Base-by-base conservation (phyloP, 2,113 vertebrate species). In the Erythrocebus patas region DNA sequence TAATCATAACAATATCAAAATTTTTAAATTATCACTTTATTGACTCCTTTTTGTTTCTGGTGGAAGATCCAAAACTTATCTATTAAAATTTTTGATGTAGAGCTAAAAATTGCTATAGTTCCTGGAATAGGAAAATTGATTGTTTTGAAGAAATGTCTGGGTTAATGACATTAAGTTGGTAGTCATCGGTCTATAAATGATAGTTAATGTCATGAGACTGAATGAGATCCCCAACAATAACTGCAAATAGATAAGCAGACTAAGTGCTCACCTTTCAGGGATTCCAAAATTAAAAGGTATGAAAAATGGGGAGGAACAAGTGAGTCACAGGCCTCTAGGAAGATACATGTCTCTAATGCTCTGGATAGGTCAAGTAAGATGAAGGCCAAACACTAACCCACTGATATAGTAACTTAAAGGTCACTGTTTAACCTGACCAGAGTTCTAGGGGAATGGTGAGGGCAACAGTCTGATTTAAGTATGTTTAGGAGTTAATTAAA, bases 1-100 rank as follows among this genome's bases (percentile, higher is more conserved):
- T 97, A 88, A 95, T 95, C 90, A 96, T n/a, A 96, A 96, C 59
- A 96, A 84, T 88, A 97, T 89, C 52, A 76, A 86, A 90, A 27
- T 81, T 92, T 88, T 92, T 32, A 75, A 97, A 95, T 93, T 72
- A 97, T 93, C 75, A 68, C 27, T 38, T 87, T 79, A 84, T 25
- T 93, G 48, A 87, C 3, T 75, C 75, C 40, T 91, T 89, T 95
- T 95, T 61, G 50, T 66, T 91, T 81, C 80, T 68, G 30, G 30
- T 35, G n/a, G 75, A 80, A 94, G 52, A 95, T 78, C 7, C 1
- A 93, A 87, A 83, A 96, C 35, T 89, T 55, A 27, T 61, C 72
- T 85, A 93, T 91, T 91, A 73, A 88, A 84, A 85, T 82, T 89
- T 96, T 78, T 81, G 59, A 68, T 94, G 8, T 45, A 83, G 22